A percentile compares a stretch with the other conserved stretches of the same genome.
Conservation (phyloP, 30 jellyfish, hydroid and myxozoan species). For the Clytia hemisphaerica region DNA sequence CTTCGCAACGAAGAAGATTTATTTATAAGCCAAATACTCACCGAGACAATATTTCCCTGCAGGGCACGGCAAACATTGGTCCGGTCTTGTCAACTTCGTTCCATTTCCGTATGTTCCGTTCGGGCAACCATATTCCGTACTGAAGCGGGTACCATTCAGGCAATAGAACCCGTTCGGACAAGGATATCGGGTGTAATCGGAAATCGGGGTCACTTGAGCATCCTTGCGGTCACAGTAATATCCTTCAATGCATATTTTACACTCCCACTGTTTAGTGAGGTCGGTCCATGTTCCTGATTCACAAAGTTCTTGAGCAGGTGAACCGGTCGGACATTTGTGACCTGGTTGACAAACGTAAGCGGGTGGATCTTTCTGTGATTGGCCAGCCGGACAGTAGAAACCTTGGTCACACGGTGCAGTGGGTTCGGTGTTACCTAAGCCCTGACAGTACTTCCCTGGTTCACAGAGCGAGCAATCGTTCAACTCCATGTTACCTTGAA, state of each 20-base stretch:
- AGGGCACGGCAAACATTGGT: conserved; percentile 73
- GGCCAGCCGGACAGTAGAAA: conserved; percentile 87
- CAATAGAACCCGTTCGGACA: conserved; percentile 92
- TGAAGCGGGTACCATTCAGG: conserved; percentile 85
- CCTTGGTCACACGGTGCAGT: conserved; percentile 85
- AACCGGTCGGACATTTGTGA: conserved; percentile 63
- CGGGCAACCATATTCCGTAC: conserved; percentile 77
- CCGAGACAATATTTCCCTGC: conserved; percentile 92
- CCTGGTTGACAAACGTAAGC: conserved; percentile 50
- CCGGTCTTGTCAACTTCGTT: conserved; percentile 44
- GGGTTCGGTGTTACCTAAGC: conserved; percentile 59
- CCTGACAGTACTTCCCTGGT: conserved; percentile 74
- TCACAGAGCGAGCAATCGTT: conserved; percentile 62
- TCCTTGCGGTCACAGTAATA: conserved; percentile 62
- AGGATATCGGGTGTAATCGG: conserved; percentile 37
- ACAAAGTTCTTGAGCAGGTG: conserved; percentile 68
- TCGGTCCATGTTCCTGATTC: conserved; percentile 82
- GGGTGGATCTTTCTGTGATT: conserved; percentile 46
- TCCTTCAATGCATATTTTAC: conserved; percentile 74
- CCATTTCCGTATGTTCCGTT: conserved; percentile 83
- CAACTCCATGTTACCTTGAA: conserved; percentile 49
- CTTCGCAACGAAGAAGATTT: too few relatives aligned
- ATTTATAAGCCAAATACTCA: too few relatives aligned
- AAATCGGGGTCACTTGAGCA: conserved; percentile 50
- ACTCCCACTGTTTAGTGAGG: conserved; percentile 23